A percentile compares a stretch with the other conserved stretches of the same genome.
These are phyloP conservation scores for Acrocephalus arundinaceus DNA, from an alignment of 2,113 vertebrate species.

Conservation along the genomic window DNA sequence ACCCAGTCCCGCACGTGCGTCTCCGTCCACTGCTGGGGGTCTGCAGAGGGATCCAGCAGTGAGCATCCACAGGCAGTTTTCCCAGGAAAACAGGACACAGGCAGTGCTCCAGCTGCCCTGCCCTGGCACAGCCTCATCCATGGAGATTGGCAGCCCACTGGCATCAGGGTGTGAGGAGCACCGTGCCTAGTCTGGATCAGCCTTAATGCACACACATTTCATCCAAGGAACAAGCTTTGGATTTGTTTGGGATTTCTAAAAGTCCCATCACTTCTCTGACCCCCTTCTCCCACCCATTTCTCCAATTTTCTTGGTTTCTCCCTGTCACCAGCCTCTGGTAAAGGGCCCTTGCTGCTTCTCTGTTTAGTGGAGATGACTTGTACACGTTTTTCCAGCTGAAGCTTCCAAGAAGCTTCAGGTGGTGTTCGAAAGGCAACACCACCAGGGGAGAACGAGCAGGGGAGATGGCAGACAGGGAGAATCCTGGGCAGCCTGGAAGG, in stretches of 20 bases:
- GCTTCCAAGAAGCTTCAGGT: neutral
- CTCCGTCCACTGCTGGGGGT: slow-evolving; percentile 95
- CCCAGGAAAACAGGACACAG: neutral
- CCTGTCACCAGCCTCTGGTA: neutral
- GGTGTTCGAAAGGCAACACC: neutral
- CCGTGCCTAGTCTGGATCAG: neutral
- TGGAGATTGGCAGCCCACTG: rapidly evolving
- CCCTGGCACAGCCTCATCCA: neutral
- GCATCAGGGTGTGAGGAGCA: neutral
- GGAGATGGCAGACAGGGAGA: neutral
- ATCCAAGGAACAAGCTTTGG: neutral
- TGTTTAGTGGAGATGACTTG: neutral
- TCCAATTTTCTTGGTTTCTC: neutral
- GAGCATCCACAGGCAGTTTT: neutral
- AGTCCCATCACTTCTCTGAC: neutral
- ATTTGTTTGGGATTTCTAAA: neutral
- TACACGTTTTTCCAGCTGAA: neutral
- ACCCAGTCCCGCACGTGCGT: slow-evolving; percentile 94
- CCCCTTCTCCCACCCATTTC: neutral
- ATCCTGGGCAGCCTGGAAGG: neutral
- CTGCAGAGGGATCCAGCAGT: slow-evolving; percentile 61
- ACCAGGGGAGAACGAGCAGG: neutral
- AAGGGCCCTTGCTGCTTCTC: neutral
- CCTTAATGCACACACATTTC: rapidly evolving
- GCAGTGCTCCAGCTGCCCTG: neutral